phyloP scores from a whole-genome alignment of 2,113 vertebrate genomes.

The Trichechus manatus region DNA sequence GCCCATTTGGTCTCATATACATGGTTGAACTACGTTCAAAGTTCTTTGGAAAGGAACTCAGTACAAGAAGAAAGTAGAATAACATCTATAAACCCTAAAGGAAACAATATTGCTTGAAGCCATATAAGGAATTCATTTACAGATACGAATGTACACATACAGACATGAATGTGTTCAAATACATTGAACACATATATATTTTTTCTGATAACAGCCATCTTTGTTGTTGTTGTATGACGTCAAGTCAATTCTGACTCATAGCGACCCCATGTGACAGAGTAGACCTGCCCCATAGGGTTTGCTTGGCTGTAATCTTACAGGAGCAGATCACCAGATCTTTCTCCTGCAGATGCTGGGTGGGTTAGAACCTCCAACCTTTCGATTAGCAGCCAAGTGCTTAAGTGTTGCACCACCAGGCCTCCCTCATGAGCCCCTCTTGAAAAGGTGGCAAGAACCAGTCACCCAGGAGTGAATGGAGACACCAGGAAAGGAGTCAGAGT shows the following conservation, averaged over 20 bases:
- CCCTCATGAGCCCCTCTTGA: not conserved
- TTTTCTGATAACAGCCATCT: too few species aligned
- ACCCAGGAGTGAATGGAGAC: not conserved
- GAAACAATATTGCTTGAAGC: slow-evolving; percentile 17
- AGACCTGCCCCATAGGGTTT: not conserved
- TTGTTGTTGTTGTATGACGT: not conserved
- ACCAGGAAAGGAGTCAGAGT: not conserved
- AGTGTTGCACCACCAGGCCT: not conserved
- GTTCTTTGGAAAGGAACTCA: not conserved
- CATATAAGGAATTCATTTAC: not conserved
- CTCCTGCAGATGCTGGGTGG: not conserved
- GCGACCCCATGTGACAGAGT: not conserved
- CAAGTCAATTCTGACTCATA: not conserved
- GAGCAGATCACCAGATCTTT: not conserved
- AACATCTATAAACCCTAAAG: not conserved
- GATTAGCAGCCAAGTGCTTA: not conserved
- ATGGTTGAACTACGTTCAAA: too few species aligned
- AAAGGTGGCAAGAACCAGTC: not conserved
- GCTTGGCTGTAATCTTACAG: not conserved
- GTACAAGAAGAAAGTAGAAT: slow-evolving; percentile 16
- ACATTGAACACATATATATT: not conserved
- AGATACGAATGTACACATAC: not conserved
- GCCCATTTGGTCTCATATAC: too few species aligned
- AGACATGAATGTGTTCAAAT: not conserved
- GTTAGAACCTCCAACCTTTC: not conserved